A percentile compares a stretch with the other conserved stretches of the same genome.
Conservation (phyloP, 2,888 invertebrate species). For the Argyra leucocephala region DNA sequence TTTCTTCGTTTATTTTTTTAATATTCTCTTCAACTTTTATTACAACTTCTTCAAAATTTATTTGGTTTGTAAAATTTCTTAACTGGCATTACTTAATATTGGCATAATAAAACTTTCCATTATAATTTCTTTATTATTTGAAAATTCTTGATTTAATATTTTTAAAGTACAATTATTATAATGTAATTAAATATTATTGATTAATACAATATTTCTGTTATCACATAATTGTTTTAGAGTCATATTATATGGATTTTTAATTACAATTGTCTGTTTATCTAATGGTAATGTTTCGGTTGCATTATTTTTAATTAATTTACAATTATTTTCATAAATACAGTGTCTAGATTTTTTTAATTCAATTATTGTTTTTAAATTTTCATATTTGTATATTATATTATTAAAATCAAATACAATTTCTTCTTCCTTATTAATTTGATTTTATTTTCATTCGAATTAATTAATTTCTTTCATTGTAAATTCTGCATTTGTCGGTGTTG, state of each 20-base stretch:
- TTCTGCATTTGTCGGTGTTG: background rate
- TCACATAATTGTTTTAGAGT: constrained; percentile 16
- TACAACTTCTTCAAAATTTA: background rate
- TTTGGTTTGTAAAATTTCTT: background rate
- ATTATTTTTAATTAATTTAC: constrained; percentile 12
- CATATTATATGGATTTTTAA: constrained; percentile 14
- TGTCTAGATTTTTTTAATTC: constrained; percentile 16
- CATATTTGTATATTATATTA: constrained; percentile 11
- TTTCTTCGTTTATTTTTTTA: background rate
- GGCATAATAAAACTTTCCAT: constrained; percentile 14
- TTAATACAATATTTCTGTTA: constrained; percentile 14
- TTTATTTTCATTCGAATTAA: constrained; percentile 16
- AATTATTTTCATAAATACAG: constrained; percentile 13
- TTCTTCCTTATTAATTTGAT: constrained; percentile 16
- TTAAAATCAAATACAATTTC: constrained; percentile 11
- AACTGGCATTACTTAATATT: constrained; percentile 4
- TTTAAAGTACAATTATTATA: constrained; percentile 13
- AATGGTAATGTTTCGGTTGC: constrained; percentile 13
- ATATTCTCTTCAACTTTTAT: background rate
- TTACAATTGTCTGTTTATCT: constrained; percentile 12
- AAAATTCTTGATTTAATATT: constrained; percentile 14
- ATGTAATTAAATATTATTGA: constrained; percentile 12
- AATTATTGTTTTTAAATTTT: background rate
- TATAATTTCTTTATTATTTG: constrained; percentile 9
- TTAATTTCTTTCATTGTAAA: constrained; percentile 12